Base-by-base conservation (phyloP, 92 coral and sea anemone species). In the Palythoa grandis region DNA sequence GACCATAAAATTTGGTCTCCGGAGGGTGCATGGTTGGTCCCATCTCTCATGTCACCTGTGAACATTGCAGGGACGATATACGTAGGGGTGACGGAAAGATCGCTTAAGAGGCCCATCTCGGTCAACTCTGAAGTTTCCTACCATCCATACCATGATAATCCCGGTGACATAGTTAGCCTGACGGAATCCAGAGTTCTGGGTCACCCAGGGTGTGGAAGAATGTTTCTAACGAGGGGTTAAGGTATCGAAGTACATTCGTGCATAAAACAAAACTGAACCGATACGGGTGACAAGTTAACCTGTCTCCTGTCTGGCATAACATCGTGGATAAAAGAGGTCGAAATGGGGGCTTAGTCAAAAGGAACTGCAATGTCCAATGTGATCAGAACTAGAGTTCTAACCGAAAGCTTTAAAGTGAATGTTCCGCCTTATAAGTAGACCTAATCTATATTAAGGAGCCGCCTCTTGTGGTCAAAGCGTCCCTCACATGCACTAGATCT, bases 151-250 rank as follows among this genome's bases (percentile, higher is more conserved):
- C 60, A 74, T 0, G 60, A 74, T 2, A 74, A 74, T n/a, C 78
- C 78, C 60, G 60, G 60, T n/a, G 60, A 47, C 78, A 39, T 60
- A 74, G 77, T 72, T 72, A 72, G 77, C 39, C 39, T 39, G 77
- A 72, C 57, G 77, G 77, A 56, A 72, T 72, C 77, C 77, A 72
- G 77, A 56, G 2, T 72, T 38, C 39, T 72, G 77, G 77, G n/a
- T n/a, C n/a, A n/a, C n/a, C n/a, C n/a, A n/a, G 77, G 53, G 53
- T 72, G 77, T 54, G 39, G 39, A 54, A 72, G 39, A 52, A 40
- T 40, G 47, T 3, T 40, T 40, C 47, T 3, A 40, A 40, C 4
- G 60, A 54, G 60, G 60, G 60, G 60, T 54, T 3, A 54, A 5
- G 60, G 5, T 5, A 54, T 54, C 54, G 11, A 52, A 5, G 5